These are phyloP conservation scores for Sylvilagus floridanus DNA, from an alignment of 2,797 vertebrate genomes.

Conservation along the genomic window DNA sequence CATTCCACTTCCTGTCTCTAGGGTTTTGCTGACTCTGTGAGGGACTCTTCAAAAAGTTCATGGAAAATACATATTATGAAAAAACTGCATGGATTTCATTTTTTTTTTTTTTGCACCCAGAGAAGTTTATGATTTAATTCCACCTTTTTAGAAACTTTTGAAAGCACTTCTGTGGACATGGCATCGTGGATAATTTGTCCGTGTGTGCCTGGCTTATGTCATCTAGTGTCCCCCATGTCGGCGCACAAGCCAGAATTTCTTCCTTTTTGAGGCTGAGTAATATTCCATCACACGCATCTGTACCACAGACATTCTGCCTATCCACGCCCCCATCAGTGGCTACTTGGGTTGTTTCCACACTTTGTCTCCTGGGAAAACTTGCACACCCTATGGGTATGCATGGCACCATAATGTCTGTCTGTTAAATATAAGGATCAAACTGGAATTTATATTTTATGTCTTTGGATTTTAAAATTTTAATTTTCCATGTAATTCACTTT, in stretches of 20 bases:
- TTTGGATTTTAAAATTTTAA: conserved; percentile 35
- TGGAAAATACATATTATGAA: no score
- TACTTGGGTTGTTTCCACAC: not conserved
- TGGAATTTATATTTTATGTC: not conserved
- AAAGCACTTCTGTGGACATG: not conserved
- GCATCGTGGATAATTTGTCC: not conserved
- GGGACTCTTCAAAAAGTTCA: no score
- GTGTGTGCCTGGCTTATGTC: not conserved
- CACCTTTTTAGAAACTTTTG: no score
- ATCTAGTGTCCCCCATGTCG: not conserved
- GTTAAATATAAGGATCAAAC: conserved; percentile 10
- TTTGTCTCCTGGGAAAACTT: not conserved
- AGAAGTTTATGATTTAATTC: no score
- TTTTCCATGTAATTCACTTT: conserved; percentile 56
- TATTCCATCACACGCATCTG: not conserved
- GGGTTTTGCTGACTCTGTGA: not conserved
- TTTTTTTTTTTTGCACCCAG: no score
- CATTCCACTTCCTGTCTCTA: not conserved
- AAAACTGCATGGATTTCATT: no score
- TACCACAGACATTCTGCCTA: not conserved
- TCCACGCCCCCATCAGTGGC: not conserved
- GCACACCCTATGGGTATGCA: not conserved
- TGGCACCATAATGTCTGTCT: not conserved
- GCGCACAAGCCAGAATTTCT: not conserved
- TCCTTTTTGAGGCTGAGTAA: not conserved